A percentile compares a stretch with the other conserved stretches of the same genome.
phyloP scores from a whole-genome alignment of 2,113 vertebrate genomes.

The Spermophilus dauricus region DNA sequence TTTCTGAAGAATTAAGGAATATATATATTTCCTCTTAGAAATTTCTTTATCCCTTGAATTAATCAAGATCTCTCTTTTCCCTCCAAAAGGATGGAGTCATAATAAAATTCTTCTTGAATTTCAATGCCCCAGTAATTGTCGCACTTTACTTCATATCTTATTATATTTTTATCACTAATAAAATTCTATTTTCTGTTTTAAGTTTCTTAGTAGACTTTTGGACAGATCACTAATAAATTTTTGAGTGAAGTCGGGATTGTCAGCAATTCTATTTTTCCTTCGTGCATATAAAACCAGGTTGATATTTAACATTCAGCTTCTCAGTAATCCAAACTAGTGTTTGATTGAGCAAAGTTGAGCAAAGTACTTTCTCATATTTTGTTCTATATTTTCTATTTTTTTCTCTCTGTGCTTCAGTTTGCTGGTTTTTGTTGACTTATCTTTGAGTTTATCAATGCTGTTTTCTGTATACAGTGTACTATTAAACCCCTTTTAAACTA shows the following conservation, averaged over 20 bases:
- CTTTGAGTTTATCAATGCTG: slow-evolving; percentile 8
- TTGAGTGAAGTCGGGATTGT: slow-evolving; percentile 7
- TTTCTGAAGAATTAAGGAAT: slow-evolving; percentile 44
- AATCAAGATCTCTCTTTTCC: background rate
- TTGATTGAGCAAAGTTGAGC: background rate
- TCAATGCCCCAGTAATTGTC: background rate
- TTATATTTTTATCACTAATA: background rate
- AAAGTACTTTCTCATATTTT: background rate
- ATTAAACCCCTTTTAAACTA: background rate
- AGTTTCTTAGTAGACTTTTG: background rate
- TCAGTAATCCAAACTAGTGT: background rate
- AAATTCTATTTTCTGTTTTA: slow-evolving; percentile 13
- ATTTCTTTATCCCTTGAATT: background rate
- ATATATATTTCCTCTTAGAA: background rate
- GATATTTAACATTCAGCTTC: background rate
- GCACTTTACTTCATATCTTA: background rate
- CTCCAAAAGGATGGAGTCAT: background rate
- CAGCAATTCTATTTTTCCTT: slow-evolving; percentile 45
- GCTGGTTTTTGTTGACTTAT: background rate
- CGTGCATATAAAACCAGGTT: slow-evolving; percentile 7
- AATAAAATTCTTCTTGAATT: slow-evolving; percentile 52
- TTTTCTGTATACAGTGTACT: background rate
- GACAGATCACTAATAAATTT: slow-evolving; percentile 3
- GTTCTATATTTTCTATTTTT: background rate
- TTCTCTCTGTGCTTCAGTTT: background rate